Evolutionary conservation across 2,797 vertebrate genomes (phyloP), one percentile per base, ranked within the genome.

Genomic region (Holocentrus rufus): DNA sequence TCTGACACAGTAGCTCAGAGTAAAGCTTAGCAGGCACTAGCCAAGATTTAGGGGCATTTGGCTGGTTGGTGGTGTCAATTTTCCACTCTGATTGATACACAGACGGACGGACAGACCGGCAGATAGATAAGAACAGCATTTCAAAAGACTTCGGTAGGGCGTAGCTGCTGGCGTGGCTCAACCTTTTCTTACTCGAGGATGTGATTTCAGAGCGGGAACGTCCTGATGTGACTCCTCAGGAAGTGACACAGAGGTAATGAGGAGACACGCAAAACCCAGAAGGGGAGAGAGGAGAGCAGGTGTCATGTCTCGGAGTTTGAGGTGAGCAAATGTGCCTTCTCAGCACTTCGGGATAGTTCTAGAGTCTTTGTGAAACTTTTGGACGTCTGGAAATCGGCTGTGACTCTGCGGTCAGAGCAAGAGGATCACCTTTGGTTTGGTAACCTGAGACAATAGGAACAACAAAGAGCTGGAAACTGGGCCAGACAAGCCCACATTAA

Each of bases 341-440:
- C 49, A 50, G 54, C 34, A 46, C 72, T 47, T 68, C 4, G 62
- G 59, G 8, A 14, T 42, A 15, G 47, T 15, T 13, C 31, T 22
- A 23, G 54, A 14, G 30, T 56, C 8, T 22, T n/a, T 46, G 14
- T 39, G 27, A 59, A 46, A 25, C 36, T 59, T 25, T 39, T 13
- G 23, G 60, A 79, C 52, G 68, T 44, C 57, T 44, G 39, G 22
- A 71, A 50, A 74, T 58, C 1, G 56, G 15, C 34, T 58, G 49
- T 80, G 73, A 64, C 36, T 73, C 53, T 63, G 69, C 2, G 68
- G 70, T 76, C 50, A 25, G 39, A 20, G 72, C n/a, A 60, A 25
- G 46, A 39, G 42, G 8, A 57, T 80, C 69, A 81, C 74, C 84
- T 85, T 52, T 63, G 34, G 27, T 55, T 68, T 1, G 0, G n/a